Evolutionary conservation across 2,797 vertebrate species (phyloP).

Genomic region (Enteromius argenteus): DNA sequence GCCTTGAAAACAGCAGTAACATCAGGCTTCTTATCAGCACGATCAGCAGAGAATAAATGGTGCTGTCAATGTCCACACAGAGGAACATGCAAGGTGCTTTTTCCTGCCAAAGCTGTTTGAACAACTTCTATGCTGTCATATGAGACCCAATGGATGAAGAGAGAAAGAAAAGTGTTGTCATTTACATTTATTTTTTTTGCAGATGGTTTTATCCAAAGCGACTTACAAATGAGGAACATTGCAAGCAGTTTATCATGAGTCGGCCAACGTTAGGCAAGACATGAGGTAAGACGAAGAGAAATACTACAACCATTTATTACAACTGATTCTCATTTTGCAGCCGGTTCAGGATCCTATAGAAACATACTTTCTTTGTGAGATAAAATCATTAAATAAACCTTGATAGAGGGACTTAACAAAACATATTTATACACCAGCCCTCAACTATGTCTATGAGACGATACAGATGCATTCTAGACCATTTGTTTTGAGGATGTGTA

Average conservation of each 20-base stretch:
- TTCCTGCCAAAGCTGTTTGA: constrained; percentile 33
- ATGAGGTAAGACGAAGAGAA: neutral
- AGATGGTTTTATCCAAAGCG: neutral
- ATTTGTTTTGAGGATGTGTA: constrained; percentile 35
- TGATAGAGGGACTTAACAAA: constrained; percentile 5
- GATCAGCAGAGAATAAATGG: constrained; percentile 66
- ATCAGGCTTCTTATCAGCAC: constrained; percentile 54
- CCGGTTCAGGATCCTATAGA: neutral
- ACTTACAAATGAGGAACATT: neutral
- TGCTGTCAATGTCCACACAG: constrained; percentile 62
- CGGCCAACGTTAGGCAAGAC: neutral
- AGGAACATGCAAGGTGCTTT: constrained; percentile 56
- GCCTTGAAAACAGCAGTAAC: constrained; percentile 63
- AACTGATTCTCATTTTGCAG: neutral
- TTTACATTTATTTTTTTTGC: constrained; percentile 8
- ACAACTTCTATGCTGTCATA: constrained; percentile 3
- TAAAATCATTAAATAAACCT: neutral
- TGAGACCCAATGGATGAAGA: neutral
- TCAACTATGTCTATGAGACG: constrained; percentile 8
- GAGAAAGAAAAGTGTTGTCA: neutral
- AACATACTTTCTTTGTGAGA: neutral
- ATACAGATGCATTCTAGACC: constrained; percentile 36
- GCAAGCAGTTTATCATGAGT: neutral
- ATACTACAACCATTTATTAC: neutral
- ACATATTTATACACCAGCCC: neutral